Conservation (phyloP, 2,113 vertebrate genomes). For the Elgaria multicarinata region DNA sequence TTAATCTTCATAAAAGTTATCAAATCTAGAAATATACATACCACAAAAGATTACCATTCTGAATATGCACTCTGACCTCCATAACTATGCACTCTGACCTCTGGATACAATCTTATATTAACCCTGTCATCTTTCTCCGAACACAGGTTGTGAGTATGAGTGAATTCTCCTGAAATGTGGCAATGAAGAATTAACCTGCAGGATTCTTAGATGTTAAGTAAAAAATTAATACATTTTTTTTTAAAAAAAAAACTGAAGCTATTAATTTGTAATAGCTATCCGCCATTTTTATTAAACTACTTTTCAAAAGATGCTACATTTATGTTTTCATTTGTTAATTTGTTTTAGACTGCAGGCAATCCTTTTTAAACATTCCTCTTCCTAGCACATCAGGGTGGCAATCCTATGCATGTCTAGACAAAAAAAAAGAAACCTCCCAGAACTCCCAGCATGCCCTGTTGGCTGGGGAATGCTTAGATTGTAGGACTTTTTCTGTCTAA, state of each 20-base stretch:
- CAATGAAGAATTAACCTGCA: not conserved
- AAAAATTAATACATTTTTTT: not conserved
- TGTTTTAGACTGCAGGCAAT: not conserved
- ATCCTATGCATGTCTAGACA: no score
- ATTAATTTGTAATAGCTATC: not conserved
- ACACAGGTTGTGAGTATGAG: fast-evolving
- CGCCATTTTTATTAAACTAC: fast-evolving
- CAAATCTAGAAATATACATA: not conserved
- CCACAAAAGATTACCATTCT: not conserved
- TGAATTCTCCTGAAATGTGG: not conserved
- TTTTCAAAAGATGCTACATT: fast-evolving
- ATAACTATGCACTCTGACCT: not conserved
- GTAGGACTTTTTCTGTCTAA: no score
- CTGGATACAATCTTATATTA: not conserved
- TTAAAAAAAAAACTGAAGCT: not conserved
- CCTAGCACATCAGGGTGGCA: not conserved
- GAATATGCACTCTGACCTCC: not conserved
- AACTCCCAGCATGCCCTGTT: no score
- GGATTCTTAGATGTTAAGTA: not conserved
- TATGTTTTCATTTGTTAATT: not conserved
- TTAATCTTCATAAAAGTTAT: conserved; percentile 50
- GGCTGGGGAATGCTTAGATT: no score
- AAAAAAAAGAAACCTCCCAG: no score
- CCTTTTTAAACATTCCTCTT: not conserved
- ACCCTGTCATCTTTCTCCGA: not conserved